Evolutionary conservation across 2,113 vertebrate species (phyloP), one percentile per base, ranked within the genome.

Genomic region (Rhinoptilus africanus): DNA sequence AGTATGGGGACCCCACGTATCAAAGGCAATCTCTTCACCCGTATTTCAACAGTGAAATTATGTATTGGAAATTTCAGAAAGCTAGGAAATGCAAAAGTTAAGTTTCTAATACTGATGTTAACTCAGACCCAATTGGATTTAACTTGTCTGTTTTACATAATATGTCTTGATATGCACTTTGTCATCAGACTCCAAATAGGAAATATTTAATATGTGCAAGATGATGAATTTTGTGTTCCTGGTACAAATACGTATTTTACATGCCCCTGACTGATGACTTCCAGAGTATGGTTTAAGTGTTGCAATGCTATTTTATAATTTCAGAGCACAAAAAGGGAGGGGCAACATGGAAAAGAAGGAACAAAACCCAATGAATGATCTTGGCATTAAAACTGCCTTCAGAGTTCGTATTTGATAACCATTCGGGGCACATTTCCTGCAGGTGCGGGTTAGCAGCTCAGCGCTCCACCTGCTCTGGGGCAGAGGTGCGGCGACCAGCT

Each of bases 71-170:
- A 35, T 50, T 60, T 50, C 71, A 92, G 24, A 69, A 69, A 54
- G 43, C 76, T 47, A 45, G 60, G 54, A 93, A 95, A 91, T 8
- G 48, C 35, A 54, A 10, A 59, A 74, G 64, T 77, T 37, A 15
- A n/a, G 50, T 41, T 91, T 71, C 64, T 73, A 34, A 48, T 20
- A 11, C 32, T 54, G 51, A 47, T 74, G 73, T 71, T 92, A 92
- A 81, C 37, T 51, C 69, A 35, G 76, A 28, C 45, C 18, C 5
- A 63, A 84, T 85, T 80, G 67, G 69, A 92, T 86, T 86, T 86
- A 86, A 74, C 86, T 80, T 88, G 83, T 66, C 85, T 24, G 24
- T 71, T 92, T 92, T 67, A n/a, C 57, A 47, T 89, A 92, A 92
- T 81, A n/a, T 2, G 34, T 51, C 69, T 74, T 88, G 94, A 89